Conservation (phyloP, 2,888 invertebrate species). For the Athripsodes cinereus region DNA sequence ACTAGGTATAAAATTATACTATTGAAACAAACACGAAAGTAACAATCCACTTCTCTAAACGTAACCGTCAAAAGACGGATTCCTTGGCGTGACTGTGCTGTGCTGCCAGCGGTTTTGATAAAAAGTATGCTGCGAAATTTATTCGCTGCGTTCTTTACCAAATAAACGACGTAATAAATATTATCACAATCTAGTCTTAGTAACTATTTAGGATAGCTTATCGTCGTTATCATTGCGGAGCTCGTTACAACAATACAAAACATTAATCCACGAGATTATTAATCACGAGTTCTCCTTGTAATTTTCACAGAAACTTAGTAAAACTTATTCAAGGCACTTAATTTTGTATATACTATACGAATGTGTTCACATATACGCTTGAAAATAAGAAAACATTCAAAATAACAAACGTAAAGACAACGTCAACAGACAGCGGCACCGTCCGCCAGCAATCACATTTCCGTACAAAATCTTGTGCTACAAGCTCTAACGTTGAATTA, state of each 20-base stretch:
- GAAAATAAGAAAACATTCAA: constrained; percentile 19
- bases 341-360: not conserved
- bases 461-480: constrained; percentile 13
- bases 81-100: not conserved
- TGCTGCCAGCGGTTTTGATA: no score
- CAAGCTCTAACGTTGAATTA: constrained; percentile 1
- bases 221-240: constrained; percentile 20
- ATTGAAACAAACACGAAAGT: constrained; percentile 1
- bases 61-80: not conserved
- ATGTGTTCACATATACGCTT: constrained; percentile 5
- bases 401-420: constrained; percentile 18
- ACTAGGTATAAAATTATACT: constrained; percentile 6
- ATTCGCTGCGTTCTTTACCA: constrained; percentile 2
- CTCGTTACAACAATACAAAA: constrained; percentile 18
- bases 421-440: constrained; percentile 18
- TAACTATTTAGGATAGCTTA: constrained; percentile 17
- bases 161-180: constrained; percentile 10
- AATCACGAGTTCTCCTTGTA: constrained; percentile 12
- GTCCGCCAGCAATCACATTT: constrained; percentile 20
- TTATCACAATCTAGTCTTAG: constrained; percentile 11
- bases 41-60: not conserved
- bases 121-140: constrained; percentile 3
- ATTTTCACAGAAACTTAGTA: constrained; percentile 18
- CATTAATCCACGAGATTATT: constrained; percentile 13
- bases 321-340: constrained; percentile 17